These are phyloP conservation scores for Cataglyphis rosenhaueri DNA, from an alignment of 2,888 invertebrate genomes.

Conservation along the genomic window DNA sequence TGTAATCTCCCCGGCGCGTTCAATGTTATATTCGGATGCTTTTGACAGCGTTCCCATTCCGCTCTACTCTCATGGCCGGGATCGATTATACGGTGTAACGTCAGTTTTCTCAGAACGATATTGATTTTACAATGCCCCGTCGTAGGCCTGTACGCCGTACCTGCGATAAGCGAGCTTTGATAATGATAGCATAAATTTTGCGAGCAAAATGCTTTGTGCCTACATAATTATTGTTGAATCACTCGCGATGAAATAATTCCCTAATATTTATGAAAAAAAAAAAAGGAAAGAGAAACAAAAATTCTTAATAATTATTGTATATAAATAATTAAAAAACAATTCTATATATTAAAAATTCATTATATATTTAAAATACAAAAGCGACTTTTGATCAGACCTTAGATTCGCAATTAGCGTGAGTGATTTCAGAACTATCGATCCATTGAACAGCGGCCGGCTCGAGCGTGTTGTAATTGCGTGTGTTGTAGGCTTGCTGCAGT, in stretches of 20 bases:
- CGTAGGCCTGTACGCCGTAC: not conserved
- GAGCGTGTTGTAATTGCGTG: slow-evolving; percentile 61
- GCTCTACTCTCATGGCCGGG: slow-evolving; percentile 18
- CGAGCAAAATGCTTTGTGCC: not conserved
- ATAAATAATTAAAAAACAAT: not conserved
- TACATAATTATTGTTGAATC: not conserved
- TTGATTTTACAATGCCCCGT: slow-evolving; percentile 35
- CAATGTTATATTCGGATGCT: slow-evolving; percentile 47
- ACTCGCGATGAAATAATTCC: not conserved
- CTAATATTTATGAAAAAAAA: not conserved
- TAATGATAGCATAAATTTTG: slow-evolving; percentile 10
- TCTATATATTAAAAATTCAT: not conserved
- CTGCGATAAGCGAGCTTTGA: slow-evolving; percentile 27
- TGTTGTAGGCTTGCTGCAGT: slow-evolving; percentile 53
- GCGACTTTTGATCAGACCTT: not conserved
- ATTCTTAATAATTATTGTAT: not conserved
- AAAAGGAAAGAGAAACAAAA: not conserved
- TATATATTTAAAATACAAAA: not conserved
- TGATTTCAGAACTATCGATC: slow-evolving; percentile 55
- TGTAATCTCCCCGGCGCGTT: slow-evolving; percentile 28
- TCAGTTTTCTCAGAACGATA: slow-evolving; percentile 49
- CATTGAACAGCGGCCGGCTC: slow-evolving; percentile 25
- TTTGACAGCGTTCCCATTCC: slow-evolving; percentile 30
- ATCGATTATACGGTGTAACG: slow-evolving; percentile 33
- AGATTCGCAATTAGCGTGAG: slow-evolving; percentile 3